Base-by-base conservation (phyloP, 2,797 vertebrate genomes). In the Jordanella pulchra region DNA sequence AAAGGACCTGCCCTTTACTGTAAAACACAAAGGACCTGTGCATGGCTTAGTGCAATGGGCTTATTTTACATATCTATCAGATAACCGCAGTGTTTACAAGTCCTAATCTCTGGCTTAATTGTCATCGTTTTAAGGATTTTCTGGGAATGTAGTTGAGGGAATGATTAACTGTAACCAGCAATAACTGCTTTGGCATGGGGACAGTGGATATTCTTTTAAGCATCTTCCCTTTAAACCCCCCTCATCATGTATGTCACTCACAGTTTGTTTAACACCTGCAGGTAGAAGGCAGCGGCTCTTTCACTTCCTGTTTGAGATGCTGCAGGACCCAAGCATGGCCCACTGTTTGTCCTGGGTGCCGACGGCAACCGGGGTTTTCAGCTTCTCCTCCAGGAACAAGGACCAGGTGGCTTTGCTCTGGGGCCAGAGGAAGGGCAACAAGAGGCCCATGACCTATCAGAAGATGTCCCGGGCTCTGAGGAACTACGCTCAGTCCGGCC, bases 401-500 rank as follows among this genome's bases (percentile, higher is more conserved):
- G 94, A 96, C 72, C 90, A 85, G 56, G 89, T 96, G 69, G 95
- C 95, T 0, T 85, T 81, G 2, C 89, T 95, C 3, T 96, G 95
- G 95, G 95, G 95, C 1, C 88, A 88, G 73, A 91, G 93, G 55
- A 96, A 96, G 63, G 94, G 94, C 67, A 95, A 96, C 90, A 91
- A 92, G 81, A 93, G 92, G 81, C 94, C 91, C 13, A 95, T 96
- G 95, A 96, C 95, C 13, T 96, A 95, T 86, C 95, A 96, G 89
- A 96, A 96, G 86, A 95, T 96, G 95, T 95, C 94, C 39, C 89
- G 95, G 0, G 95, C 95, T n/a, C 87, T 96, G n/a, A 90, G 94
- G 86, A 96, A 95, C 89, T 95, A 95, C 7, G 84, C 90, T 6
- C 90, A 87, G 25, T 94, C 94, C 0, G 95, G 95, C 7, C 93